A percentile compares a stretch with the other conserved stretches of the same genome.
These are phyloP conservation scores for Umimayanthus chanpuru DNA, from an alignment of 92 coral and sea anemone genomes.

Conservation along the genomic window DNA sequence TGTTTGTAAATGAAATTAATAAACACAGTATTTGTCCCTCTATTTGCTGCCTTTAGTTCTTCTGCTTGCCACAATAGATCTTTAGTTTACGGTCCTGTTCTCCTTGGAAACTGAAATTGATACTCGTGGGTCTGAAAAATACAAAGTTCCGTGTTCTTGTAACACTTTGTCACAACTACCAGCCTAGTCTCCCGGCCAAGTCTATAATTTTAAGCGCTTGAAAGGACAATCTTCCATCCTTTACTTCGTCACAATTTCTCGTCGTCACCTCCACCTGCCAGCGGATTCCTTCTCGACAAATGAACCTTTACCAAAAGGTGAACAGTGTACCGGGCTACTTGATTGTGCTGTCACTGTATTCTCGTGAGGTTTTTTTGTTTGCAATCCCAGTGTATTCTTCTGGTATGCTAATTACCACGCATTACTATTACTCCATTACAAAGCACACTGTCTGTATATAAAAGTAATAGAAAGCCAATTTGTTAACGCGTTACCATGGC, in stretches of 20 bases:
- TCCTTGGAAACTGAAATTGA: not conserved
- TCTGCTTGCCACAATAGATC: not conserved
- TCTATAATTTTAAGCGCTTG: not conserved
- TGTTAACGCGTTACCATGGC: not conserved
- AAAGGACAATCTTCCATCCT: too few species aligned
- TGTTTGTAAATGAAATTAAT: too few species aligned
- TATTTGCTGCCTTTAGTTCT: not conserved
- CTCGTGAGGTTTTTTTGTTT: not conserved
- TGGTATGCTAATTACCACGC: not conserved
- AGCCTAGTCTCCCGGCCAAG: not conserved
- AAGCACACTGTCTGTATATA: not conserved
- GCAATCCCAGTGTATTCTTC: not conserved
- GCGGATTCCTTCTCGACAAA: not conserved
- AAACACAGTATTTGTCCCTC: too few species aligned
- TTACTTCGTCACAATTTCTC: too few species aligned
- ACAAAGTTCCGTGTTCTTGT: not conserved
- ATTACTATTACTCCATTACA: not conserved
- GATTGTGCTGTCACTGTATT: not conserved
- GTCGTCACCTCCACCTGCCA: too few species aligned
- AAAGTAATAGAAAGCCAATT: not conserved
- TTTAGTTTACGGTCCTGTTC: not conserved
- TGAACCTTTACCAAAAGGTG: too few species aligned
- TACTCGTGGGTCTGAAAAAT: not conserved
- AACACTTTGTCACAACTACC: not conserved
- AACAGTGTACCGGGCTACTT: not conserved